Conservation (phyloP, 2,888 invertebrate genomes). For the Platycheirus rosarum region DNA sequence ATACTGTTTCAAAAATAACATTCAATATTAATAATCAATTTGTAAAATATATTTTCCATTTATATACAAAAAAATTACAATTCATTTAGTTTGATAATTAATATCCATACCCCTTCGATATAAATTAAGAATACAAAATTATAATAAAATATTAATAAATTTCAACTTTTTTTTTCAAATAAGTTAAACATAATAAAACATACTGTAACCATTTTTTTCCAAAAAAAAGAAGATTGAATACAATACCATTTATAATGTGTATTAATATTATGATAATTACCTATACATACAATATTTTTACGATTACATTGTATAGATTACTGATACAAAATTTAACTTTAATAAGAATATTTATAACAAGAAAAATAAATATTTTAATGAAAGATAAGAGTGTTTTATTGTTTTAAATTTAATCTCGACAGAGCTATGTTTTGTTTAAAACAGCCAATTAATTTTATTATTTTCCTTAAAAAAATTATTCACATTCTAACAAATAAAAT, state of each 20-base stretch:
- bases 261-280: conserved; percentile 52
- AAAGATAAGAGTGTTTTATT: conserved; percentile 44
- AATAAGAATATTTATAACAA: conserved; percentile 72
- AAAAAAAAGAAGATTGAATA: conserved; percentile 18
- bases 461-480: no score
- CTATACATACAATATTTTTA: conserved; percentile 65
- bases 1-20: conserved; percentile 21
- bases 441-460: no score
- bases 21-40: conserved; percentile 19
- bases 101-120: not conserved
- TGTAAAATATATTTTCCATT: conserved; percentile 58
- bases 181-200: conserved; percentile 10
- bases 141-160: conserved; percentile 19
- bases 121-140: conserved; percentile 47
- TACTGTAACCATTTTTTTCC: conserved; percentile 43
- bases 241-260: conserved; percentile 58
- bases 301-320: conserved; percentile 71
- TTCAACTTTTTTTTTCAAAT: conserved; percentile 16
- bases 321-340: conserved; percentile 68
- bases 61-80: conserved; percentile 25
- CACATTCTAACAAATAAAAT: no score
- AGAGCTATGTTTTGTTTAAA: no score
- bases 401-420: not conserved
- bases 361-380: conserved; percentile 72
- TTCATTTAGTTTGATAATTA: conserved; percentile 45